Percentiles rank a stretch among this genome's conserved stretches.
Evolutionary conservation across 2,888 invertebrate species (phyloP).

Genomic region (Drosophila emarginata): DNA sequence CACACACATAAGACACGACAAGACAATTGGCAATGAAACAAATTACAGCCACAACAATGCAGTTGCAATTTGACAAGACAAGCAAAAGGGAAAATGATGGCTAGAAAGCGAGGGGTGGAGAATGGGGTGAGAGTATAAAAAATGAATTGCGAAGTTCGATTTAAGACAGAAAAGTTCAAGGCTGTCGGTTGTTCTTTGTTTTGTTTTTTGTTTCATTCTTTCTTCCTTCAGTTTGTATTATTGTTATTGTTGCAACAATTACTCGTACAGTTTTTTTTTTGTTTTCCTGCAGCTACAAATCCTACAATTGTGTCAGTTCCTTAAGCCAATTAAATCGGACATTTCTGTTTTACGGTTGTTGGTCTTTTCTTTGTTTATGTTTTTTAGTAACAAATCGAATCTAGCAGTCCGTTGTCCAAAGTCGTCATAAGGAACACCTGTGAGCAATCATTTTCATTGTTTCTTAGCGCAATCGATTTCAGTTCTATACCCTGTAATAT

Average conservation of each 20-base stretch:
- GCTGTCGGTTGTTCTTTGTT: background rate
- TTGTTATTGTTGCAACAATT: background rate
- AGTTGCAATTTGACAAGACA: slow-evolving; percentile 13
- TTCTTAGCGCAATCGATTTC: background rate
- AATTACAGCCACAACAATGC: slow-evolving; percentile 62
- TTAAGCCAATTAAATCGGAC: slow-evolving; percentile 34
- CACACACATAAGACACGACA: slow-evolving; percentile 42
- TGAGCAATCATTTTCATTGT: slow-evolving; percentile 16
- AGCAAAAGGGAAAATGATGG: background rate
- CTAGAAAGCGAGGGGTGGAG: background rate
- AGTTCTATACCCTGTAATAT: background rate
- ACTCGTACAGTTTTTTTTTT: slow-evolving; percentile 14
- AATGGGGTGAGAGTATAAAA: slow-evolving; percentile 15
- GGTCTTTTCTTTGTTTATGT: background rate
- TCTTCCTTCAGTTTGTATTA: too few species aligned
- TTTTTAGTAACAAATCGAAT: background rate
- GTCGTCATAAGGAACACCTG: slow-evolving; percentile 4
- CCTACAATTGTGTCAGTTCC: slow-evolving; percentile 13
- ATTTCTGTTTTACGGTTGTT: slow-evolving; percentile 3
- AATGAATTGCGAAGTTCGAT: slow-evolving; percentile 24
- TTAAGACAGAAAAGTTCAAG: slow-evolving; percentile 6
- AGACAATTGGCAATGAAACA: slow-evolving; percentile 74
- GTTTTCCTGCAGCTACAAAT: slow-evolving; percentile 2
- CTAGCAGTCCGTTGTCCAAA: background rate
- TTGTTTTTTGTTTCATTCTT: background rate